Percentiles rank a stretch among this genome's conserved stretches.
Evolutionary conservation across 2,113 vertebrate genomes (phyloP).

Genomic region (Dolichallabes microphthalmus): DNA sequence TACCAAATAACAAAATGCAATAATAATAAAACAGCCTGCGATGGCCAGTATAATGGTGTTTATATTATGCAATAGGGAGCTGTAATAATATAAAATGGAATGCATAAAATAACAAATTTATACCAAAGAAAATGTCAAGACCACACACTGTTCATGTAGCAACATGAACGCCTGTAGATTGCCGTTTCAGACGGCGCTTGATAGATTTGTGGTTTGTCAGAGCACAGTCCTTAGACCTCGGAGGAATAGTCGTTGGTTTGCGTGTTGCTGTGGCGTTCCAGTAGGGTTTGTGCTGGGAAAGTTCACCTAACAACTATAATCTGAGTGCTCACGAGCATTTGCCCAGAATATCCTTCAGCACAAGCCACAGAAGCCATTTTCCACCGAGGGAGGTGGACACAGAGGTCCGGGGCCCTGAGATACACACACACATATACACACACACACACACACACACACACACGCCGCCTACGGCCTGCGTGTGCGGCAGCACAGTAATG

Average conservation of each 20-base stretch:
- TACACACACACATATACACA: background rate
- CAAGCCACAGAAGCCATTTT: constrained; percentile 26
- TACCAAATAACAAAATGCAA: background rate
- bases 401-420: constrained; percentile 18
- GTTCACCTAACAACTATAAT: constrained; percentile 50
- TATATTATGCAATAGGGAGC: background rate
- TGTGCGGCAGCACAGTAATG: constrained; percentile 42
- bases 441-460: background rate
- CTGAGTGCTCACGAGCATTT: constrained; percentile 35
- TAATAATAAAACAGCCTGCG: background rate
- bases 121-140: background rate
- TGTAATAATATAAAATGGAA: background rate
- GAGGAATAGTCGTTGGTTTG: constrained; percentile 32
- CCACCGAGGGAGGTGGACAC: constrained; percentile 20
- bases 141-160: background rate
- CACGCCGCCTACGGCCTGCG: constrained; percentile 20
- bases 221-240: constrained; percentile 20
- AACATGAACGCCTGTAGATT: background rate
- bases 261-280: constrained; percentile 37
- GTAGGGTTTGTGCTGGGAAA: constrained; percentile 27
- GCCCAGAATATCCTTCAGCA: constrained; percentile 43
- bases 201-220: constrained; percentile 1
- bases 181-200: background rate
- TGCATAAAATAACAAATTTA: background rate
- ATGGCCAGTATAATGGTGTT: background rate